Percentiles rank a stretch among this genome's conserved stretches.
phyloP scores from a whole-genome alignment of 2,888 invertebrate genomes.

The Acanthacorydalis orientalis region DNA sequence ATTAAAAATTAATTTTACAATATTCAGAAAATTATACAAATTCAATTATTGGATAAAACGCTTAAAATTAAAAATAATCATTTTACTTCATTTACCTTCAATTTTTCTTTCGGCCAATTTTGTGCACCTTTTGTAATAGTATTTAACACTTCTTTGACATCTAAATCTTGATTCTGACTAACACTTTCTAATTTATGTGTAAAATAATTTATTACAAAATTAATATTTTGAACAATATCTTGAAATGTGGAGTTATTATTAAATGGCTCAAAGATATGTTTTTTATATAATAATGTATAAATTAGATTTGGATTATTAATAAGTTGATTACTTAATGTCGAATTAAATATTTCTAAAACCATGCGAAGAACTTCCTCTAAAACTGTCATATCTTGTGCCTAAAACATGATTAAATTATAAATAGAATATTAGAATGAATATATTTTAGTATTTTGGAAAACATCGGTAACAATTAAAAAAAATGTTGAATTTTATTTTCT shows the following conservation, averaged over 20 bases:
- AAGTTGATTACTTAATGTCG: conserved; percentile 77
- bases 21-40: too few species aligned
- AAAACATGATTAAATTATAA: conserved; percentile 6
- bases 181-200: conserved; percentile 42
- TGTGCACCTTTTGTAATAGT: conserved; percentile 82
- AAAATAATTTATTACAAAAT: conserved; percentile 67
- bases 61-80: too few species aligned
- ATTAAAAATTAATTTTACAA: background rate
- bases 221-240: conserved; percentile 87
- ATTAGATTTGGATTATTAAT: conserved; percentile 81
- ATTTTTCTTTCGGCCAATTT: conserved; percentile 85
- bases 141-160: conserved; percentile 72
- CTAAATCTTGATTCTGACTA: conserved; percentile 45
- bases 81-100: conserved; percentile 46
- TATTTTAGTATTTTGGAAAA: too few species aligned
- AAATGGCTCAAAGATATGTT: conserved; percentile 74
- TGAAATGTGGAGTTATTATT: conserved; percentile 79
- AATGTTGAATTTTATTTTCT: too few species aligned
- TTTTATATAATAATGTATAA: conserved; percentile 88
- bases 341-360: conserved; percentile 94
- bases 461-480: too few species aligned
- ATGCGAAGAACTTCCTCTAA: conserved; percentile 92
- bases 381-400: conserved; percentile 80
- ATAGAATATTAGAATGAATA: conserved; percentile 6
- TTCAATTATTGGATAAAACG: background rate